Percentiles rank a stretch among this genome's conserved stretches.
phyloP scores from a whole-genome alignment of 1,140 invertebrate genomes.

The Pseudachorutes palmiensis region DNA sequence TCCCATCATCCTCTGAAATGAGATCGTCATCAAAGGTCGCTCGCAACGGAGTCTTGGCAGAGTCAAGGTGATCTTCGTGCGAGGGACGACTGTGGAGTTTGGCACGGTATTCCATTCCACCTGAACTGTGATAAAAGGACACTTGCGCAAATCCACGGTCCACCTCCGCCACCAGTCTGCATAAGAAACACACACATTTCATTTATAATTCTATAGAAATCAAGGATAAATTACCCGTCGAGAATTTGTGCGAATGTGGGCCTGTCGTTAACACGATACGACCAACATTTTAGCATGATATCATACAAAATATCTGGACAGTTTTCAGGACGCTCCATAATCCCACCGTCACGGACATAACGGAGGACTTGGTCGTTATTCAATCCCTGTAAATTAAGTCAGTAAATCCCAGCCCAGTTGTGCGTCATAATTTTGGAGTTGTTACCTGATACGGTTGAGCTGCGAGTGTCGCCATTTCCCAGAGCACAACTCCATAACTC shows the following conservation, averaged over 20 bases:
- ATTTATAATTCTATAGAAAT: neutral
- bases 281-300: slow-evolving; percentile 85
- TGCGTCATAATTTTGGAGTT: no score
- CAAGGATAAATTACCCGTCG: slow-evolving; percentile 36
- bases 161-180: slow-evolving; percentile 44
- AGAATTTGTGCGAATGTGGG: slow-evolving; percentile 78
- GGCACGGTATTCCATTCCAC: slow-evolving; percentile 51
- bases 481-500: slow-evolving; percentile 42
- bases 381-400: neutral
- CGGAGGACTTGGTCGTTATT: slow-evolving; percentile 59
- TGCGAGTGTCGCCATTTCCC: slow-evolving; percentile 42
- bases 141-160: slow-evolving; percentile 54
- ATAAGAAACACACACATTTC: neutral
- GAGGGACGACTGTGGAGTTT: slow-evolving; percentile 20
- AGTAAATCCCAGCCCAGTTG: no score
- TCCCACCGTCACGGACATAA: slow-evolving; percentile 80
- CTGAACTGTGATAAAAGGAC: slow-evolving; percentile 68
- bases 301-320: slow-evolving; percentile 82
- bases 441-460: slow-evolving; percentile 18
- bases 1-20: slow-evolving; percentile 10
- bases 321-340: slow-evolving; percentile 87
- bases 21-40: slow-evolving; percentile 17
- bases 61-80: slow-evolving; percentile 5
- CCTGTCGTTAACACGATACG: slow-evolving; percentile 59
- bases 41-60: slow-evolving; percentile 9